Base-by-base conservation (phyloP, 1,140 invertebrate species). In the Drosophila teissieri region DNA sequence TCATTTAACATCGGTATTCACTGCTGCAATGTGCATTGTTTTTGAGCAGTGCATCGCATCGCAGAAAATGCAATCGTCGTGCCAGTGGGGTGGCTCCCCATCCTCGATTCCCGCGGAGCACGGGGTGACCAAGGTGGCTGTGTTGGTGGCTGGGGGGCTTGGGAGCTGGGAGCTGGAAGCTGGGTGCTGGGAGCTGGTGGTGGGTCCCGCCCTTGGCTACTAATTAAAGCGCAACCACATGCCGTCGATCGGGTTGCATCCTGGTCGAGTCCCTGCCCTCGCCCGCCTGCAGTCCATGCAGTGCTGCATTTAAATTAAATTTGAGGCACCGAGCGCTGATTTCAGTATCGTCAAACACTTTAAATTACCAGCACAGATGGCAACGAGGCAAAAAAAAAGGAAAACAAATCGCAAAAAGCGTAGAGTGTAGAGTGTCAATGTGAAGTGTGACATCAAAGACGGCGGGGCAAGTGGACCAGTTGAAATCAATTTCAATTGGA, bases 401-500 rank as follows among this genome's bases (percentile, higher is more conserved):
- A 58, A 65, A 51, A 68, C 44, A 58, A 48, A 48, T n/a, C 15
- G 15, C 15, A 27, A 7, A 55, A 31, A 17, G n/a, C 22, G 37
- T n/a, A 72, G 54, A 55, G 81, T 81, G 37, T n/a, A 72, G 54
- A 55, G 81, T 81, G 81, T 85, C 77, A 85, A 60, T 45, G 49
- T 49, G 55, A 82, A 86, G 78, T 88, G 82, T 82, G 83, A 78
- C 82, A 88, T 72, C 69, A 75, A 84, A 75, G 61, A 73, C 68
- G 31, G 39, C 60, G 36, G 62, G 63, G 46, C 36, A 37, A 11
- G 19, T 64, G 58, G 40, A 45, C 19, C 37, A 64, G 82, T 70
- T 63, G 64, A 85, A 86, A 88, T 88, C 79, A 88, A 86, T 88
- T 88, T 88, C 75, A 86, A 86, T 86, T 86, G 83, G 61, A 79